These are phyloP conservation scores for Plebejus anna DNA, from an alignment of 2,888 invertebrate genomes.

Conservation along the genomic window DNA sequence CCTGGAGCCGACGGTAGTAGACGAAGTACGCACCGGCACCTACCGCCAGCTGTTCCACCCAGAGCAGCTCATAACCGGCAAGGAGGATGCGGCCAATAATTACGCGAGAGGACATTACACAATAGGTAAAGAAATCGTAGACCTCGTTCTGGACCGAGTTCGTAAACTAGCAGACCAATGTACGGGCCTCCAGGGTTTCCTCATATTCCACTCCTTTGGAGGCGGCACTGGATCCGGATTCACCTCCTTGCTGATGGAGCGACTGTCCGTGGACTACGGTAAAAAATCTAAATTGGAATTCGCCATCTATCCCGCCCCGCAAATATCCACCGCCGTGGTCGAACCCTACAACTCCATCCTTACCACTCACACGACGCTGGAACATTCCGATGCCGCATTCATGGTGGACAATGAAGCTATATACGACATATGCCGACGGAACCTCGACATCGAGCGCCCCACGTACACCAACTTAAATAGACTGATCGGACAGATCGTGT, in stretches of 20 bases:
- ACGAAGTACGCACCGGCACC: slow-evolving; percentile 95
- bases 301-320: slow-evolving; percentile 97
- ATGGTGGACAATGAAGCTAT: slow-evolving; percentile 96
- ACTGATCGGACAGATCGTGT: slow-evolving; percentile 96
- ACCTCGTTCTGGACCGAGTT: slow-evolving; percentile 91
- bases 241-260: slow-evolving; percentile 96
- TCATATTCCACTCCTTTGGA: slow-evolving; percentile 96
- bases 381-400: slow-evolving; percentile 97
- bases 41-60: slow-evolving; percentile 97
- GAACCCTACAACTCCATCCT: slow-evolving; percentile 98
- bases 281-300: slow-evolving; percentile 97
- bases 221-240: slow-evolving; percentile 97
- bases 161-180: slow-evolving; percentile 94
- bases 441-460: slow-evolving; percentile 95
- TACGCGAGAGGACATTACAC: slow-evolving; percentile 98
- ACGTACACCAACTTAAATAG: slow-evolving; percentile 98
- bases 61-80: slow-evolving; percentile 96
- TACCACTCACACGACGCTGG: slow-evolving; percentile 96
- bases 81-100: slow-evolving; percentile 98
- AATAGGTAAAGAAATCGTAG: slow-evolving; percentile 96
- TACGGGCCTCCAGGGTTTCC: slow-evolving; percentile 93
- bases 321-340: slow-evolving; percentile 92
- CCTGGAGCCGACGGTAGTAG: slow-evolving; percentile 96
- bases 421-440: slow-evolving; percentile 94
- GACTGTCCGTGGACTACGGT: slow-evolving; percentile 96